A percentile compares a stretch with the other conserved stretches of the same genome.
Evolutionary conservation across 2,888 invertebrate genomes (phyloP).

Genomic region (Sphinx pinastri): DNA sequence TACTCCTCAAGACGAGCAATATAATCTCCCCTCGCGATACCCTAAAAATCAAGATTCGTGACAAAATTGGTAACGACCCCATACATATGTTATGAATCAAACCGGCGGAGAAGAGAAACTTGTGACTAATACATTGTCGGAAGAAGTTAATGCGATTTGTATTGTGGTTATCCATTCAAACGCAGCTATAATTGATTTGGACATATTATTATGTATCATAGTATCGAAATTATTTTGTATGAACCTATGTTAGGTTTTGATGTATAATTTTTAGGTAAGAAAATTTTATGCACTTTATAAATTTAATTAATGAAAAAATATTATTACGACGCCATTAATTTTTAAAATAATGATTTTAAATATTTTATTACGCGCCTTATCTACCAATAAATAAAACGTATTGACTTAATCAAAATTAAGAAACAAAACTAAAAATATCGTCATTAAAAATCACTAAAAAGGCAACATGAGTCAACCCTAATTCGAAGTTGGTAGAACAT

Average conservation of each 20-base stretch:
- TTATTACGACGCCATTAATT: too few relatives aligned
- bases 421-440: neutral
- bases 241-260: too few relatives aligned
- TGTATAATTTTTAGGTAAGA: too few relatives aligned
- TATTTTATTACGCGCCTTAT: neutral
- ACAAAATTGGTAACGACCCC: constrained; percentile 41
- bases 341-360: too few relatives aligned
- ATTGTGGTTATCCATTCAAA: neutral
- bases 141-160: neutral
- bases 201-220: too few relatives aligned
- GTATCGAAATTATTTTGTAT: too few relatives aligned
- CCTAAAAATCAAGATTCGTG: constrained; percentile 43
- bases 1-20: neutral
- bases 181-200: too few relatives aligned
- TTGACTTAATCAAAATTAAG: neutral
- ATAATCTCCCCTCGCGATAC: constrained; percentile 4
- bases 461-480: constrained; percentile 38
- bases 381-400: neutral
- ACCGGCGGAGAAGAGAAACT: neutral
- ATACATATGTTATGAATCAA: constrained; percentile 39
- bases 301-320: too few relatives aligned
- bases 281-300: too few relatives aligned
- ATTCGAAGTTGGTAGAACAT: constrained; percentile 31
- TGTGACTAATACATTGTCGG: neutral
- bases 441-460: neutral